Conservation (phyloP, 2,888 invertebrate genomes). For the Mesochorus sp. region DNA sequence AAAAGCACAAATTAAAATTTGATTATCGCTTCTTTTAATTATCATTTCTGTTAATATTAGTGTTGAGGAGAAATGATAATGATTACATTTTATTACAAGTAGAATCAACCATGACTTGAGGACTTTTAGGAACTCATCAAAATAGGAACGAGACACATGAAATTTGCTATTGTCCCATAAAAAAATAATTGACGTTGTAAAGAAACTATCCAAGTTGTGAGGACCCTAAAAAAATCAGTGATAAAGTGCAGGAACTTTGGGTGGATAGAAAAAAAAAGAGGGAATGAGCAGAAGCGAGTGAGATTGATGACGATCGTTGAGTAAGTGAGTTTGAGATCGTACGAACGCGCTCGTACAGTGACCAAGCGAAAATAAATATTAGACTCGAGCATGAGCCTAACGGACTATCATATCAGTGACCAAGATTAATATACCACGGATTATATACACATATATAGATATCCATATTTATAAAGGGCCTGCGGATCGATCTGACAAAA, state of each 20-base stretch:
- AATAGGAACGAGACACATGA: no score
- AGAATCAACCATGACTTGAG: no score
- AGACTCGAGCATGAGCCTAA: slow-evolving; percentile 36
- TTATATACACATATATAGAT: background rate
- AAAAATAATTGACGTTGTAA: no score
- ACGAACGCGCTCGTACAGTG: slow-evolving; percentile 57
- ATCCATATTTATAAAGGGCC: slow-evolving; percentile 10
- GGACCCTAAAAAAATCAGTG: background rate
- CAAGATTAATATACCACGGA: slow-evolving; percentile 29
- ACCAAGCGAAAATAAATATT: slow-evolving; percentile 61
- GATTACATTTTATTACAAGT: no score
- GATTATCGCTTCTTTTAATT: no score
- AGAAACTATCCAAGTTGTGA: no score
- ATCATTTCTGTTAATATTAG: no score
- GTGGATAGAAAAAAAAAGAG: background rate
- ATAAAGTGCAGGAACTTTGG: background rate
- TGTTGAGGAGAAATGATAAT: no score
- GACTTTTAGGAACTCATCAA: no score
- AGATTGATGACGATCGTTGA: slow-evolving; percentile 59
- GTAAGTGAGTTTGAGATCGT: slow-evolving; percentile 56
- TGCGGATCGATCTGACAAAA: slow-evolving; percentile 59
- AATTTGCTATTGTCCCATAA: no score
- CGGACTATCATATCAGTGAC: slow-evolving; percentile 40
- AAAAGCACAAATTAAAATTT: no score
- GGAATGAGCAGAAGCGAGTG: background rate